These are phyloP conservation scores for Castor canadensis DNA, from an alignment of 2,113 vertebrate species.

Conservation along the genomic window DNA sequence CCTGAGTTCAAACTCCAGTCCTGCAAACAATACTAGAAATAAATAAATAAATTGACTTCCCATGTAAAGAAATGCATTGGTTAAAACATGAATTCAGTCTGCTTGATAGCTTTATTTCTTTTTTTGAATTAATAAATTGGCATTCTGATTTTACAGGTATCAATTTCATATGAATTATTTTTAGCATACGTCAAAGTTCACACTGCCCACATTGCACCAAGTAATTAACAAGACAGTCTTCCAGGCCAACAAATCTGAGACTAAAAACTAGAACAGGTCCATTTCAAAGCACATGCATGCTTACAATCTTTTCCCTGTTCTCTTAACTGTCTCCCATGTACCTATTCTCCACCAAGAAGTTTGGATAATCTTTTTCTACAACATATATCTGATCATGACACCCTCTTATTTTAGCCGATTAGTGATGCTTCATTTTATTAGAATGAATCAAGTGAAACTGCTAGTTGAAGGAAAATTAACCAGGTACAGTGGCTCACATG, in stretches of 20 bases:
- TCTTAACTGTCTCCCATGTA: background rate
- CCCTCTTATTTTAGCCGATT: background rate
- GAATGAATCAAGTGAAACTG: background rate
- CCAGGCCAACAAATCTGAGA: background rate
- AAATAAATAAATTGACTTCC: background rate
- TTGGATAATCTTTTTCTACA: background rate
- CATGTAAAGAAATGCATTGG: background rate
- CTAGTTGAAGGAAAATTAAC: no score
- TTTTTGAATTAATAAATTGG: no score
- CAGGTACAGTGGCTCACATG: no score
- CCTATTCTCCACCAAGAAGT: background rate
- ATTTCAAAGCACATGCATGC: background rate
- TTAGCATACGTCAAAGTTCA: background rate
- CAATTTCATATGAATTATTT: background rate
- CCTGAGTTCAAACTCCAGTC: no score
- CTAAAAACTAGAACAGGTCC: background rate
- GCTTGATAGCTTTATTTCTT: background rate
- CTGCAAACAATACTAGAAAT: no score
- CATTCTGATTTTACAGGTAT: background rate
- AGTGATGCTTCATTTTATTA: background rate
- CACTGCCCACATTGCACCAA: background rate
- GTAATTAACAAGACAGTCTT: constrained; percentile 27
- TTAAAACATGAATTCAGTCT: background rate
- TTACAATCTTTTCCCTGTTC: background rate
- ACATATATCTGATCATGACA: background rate